Percentiles rank a stretch among this genome's conserved stretches.
phyloP scores from a whole-genome alignment of 2,888 invertebrate genomes.

The Pristionchus mayeri region DNA sequence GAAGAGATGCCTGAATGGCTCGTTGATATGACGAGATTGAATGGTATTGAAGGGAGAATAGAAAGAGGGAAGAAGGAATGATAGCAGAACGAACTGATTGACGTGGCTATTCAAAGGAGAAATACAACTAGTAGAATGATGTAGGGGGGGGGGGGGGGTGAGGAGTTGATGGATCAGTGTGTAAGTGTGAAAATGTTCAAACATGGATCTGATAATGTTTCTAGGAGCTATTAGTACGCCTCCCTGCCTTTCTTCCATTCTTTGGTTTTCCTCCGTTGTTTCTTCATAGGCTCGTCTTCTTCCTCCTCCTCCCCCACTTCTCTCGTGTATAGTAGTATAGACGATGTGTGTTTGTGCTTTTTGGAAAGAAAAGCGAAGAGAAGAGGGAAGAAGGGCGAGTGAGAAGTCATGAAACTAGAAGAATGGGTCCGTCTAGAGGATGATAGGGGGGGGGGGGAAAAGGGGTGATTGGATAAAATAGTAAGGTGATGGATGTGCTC shows the following conservation, averaged over 20 bases:
- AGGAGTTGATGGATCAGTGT: too few species aligned
- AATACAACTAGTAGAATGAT: neutral
- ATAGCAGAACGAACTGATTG: neutral
- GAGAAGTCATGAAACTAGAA: slow-evolving; percentile 12
- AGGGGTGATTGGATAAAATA: neutral
- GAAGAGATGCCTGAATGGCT: slow-evolving; percentile 2
- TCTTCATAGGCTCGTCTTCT: neutral
- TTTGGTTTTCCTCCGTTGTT: neutral
- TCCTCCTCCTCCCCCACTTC: neutral
- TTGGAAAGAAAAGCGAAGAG: neutral
- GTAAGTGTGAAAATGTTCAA: too few species aligned
- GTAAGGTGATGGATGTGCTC: neutral
- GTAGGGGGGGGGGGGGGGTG: neutral
- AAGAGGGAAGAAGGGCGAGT: neutral
- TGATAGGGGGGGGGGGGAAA: neutral
- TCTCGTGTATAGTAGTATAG: slow-evolving; percentile 40
- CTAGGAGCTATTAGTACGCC: neutral
- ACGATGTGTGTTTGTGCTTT: slow-evolving; percentile 43
- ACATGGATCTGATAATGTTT: neutral
- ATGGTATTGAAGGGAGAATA: neutral
- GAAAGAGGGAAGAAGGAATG: slow-evolving; percentile 12
- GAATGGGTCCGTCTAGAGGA: slow-evolving; percentile 11
- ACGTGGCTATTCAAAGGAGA: neutral
- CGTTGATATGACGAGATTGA: slow-evolving; percentile 24
- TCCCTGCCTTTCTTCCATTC: neutral